Conservation (phyloP, 2,113 vertebrate species). For the Puma concolor region DNA sequence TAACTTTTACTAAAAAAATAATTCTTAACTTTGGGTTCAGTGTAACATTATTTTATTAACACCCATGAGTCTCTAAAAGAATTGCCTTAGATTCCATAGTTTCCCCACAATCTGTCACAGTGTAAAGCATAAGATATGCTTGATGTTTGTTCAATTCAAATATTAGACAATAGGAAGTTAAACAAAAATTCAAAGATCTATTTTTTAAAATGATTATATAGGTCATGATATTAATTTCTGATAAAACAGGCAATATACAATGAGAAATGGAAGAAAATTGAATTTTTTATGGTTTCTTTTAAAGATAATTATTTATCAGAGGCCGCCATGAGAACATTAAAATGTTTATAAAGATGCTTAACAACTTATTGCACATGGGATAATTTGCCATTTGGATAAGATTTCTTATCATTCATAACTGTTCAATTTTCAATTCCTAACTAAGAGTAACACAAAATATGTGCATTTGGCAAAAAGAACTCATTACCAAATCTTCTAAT, state of each 20-base stretch:
- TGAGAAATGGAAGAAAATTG: background rate
- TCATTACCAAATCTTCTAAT: conserved; percentile 56
- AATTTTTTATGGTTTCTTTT: background rate
- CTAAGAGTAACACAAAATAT: conserved; percentile 27
- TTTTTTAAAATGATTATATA: background rate
- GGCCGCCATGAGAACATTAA: background rate
- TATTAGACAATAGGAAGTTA: background rate
- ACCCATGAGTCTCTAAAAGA: background rate
- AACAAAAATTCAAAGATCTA: background rate
- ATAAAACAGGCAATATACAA: background rate
- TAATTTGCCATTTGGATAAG: conserved; percentile 35
- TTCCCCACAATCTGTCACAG: background rate
- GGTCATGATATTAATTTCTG: background rate
- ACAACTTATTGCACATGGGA: conserved; percentile 24
- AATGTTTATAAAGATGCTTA: background rate
- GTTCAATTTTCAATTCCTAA: conserved; percentile 54
- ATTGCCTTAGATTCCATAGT: background rate
- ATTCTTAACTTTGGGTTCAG: background rate
- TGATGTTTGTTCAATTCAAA: background rate
- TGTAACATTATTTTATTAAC: background rate
- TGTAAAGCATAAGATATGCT: background rate
- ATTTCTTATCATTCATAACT: conserved; percentile 24
- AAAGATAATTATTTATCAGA: background rate
- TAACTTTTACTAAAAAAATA: background rate
- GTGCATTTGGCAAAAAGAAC: conserved; percentile 54